phyloP scores from a whole-genome alignment of 2,888 invertebrate genomes.

The Pollenia labialis region DNA sequence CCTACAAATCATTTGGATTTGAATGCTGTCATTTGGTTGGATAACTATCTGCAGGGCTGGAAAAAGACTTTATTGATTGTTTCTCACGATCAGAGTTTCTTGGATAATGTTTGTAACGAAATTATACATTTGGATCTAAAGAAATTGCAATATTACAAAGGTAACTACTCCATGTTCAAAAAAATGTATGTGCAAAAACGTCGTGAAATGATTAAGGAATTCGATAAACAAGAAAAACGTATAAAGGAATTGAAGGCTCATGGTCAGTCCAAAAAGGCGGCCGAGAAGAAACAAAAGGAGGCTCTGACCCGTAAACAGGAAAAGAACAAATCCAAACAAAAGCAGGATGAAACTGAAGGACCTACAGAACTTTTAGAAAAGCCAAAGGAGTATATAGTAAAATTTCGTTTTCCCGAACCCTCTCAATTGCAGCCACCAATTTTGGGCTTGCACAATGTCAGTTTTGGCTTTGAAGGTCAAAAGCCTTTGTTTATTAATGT shows the following conservation, averaged over 20 bases:
- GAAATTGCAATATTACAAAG: constrained; percentile 98
- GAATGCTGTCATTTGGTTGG: constrained; percentile 99
- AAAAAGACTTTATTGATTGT: constrained; percentile 99
- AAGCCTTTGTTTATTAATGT: constrained; percentile 92
- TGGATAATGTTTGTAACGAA: constrained; percentile 99
- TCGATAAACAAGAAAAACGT: constrained; percentile 98
- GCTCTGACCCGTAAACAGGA: constrained; percentile 95
- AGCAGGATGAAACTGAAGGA: constrained; percentile 92
- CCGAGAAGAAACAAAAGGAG: constrained; percentile 97
- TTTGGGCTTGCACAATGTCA: constrained; percentile 95
- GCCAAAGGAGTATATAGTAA: constrained; percentile 98
- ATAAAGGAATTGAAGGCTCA: constrained; percentile 97
- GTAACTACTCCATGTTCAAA: constrained; percentile 99
- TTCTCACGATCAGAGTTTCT: constrained; percentile 99
- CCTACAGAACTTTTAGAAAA: constrained; percentile 93
- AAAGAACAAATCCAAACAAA: constrained; percentile 93
- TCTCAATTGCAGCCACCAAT: constrained; percentile 98
- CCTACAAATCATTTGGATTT: constrained; percentile 99
- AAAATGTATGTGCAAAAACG: constrained; percentile 99
- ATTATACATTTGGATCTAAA: constrained; percentile 98
- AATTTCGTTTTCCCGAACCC: constrained; percentile 98
- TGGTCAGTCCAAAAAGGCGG: constrained; percentile 97
- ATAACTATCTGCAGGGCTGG: constrained; percentile 99
- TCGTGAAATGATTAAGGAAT: constrained; percentile 97
- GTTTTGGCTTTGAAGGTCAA: constrained; percentile 93